Evolutionary conservation across 2,797 vertebrate genomes (phyloP).

Genomic region (Fistularia tabacaria): DNA sequence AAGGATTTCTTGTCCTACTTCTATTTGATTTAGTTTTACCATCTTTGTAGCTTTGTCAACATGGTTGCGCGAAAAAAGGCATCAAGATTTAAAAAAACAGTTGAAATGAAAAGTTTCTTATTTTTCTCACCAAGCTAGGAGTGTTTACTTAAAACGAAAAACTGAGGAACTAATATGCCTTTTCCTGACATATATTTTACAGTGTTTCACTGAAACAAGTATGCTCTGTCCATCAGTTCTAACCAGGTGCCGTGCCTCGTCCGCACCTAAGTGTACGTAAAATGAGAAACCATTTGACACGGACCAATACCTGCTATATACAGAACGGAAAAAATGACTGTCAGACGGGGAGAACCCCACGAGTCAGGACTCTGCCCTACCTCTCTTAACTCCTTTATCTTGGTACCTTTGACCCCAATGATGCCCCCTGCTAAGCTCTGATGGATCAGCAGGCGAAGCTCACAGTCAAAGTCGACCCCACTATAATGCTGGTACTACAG

Average conservation of each 20-base stretch:
- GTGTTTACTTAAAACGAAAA: too few species aligned
- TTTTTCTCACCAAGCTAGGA: too few species aligned
- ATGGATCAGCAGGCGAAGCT: constrained; percentile 94
- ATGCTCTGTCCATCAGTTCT: not conserved
- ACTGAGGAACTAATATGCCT: too few species aligned
- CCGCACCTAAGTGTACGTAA: not conserved
- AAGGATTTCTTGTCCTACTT: too few species aligned
- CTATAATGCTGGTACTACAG: constrained; percentile 98
- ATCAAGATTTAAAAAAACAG: too few species aligned
- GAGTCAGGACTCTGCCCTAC: constrained; percentile 62
- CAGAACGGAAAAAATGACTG: not conserved
- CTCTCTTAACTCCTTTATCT: constrained; percentile 98
- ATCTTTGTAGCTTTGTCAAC: too few species aligned
- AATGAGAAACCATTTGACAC: not conserved
- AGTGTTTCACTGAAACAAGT: not conserved
- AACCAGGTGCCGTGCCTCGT: not conserved
- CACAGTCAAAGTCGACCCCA: constrained; percentile 95
- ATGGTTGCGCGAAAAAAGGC: too few species aligned
- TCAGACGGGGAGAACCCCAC: not conserved
- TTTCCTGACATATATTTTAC: too few species aligned
- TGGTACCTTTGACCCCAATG: constrained; percentile 97
- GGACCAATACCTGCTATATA: too few species aligned
- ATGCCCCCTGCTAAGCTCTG: constrained; percentile 97
- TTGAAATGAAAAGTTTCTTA: too few species aligned
- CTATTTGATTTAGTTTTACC: too few species aligned